Base-by-base conservation (phyloP, 2,797 vertebrate genomes). In the Enteromius anoplus region DNA sequence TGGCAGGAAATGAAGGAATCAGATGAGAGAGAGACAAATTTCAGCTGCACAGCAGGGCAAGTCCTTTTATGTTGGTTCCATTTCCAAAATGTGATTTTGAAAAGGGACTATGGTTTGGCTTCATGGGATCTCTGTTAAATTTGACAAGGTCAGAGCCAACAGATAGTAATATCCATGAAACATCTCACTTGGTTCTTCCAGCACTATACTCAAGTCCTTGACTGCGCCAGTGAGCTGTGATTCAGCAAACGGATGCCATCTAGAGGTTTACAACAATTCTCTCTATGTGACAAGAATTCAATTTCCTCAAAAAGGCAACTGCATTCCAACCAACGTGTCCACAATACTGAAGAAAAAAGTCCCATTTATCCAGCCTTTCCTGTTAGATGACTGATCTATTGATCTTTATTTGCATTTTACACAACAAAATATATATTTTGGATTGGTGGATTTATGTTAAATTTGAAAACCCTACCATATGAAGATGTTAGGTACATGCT, bases 211-310 rank as follows among this genome's bases (percentile, higher is more conserved):
- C 11, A 66, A 64, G 29, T 29, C 21, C 23, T 51, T 23, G 32
- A 11, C n/a, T 19, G 37, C 32, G 62, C 40, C 62, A 51, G 42
- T 21, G 49, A 88, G 82, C 32, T 80, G 78, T 91, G 92, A 86
- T 90, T 92, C 90, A 93, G 92, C 91, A 89, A 92, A 91, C 88
- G 89, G 93, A 90, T 93, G 93, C 93, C 93, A 93, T 93, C 94
- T 94, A 95, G 93, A 94, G 93, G 93, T 89, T 62, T 37, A 4
- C 6, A 81, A 49, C 29, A 2, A 26, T 19, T 64, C 8, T 14
- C 45, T 62, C 12, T 23, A 7, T 34, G 23, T 21, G 23, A 3
- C 19, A 10, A n/a, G 5, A 55, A 7, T 34, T n/a, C 4, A 58
- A 9, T 15, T 76, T 37, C 11, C 3, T 29, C 12, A 40, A 32